Conservation (phyloP, 2,113 vertebrate genomes). For the Ciconia maguari region DNA sequence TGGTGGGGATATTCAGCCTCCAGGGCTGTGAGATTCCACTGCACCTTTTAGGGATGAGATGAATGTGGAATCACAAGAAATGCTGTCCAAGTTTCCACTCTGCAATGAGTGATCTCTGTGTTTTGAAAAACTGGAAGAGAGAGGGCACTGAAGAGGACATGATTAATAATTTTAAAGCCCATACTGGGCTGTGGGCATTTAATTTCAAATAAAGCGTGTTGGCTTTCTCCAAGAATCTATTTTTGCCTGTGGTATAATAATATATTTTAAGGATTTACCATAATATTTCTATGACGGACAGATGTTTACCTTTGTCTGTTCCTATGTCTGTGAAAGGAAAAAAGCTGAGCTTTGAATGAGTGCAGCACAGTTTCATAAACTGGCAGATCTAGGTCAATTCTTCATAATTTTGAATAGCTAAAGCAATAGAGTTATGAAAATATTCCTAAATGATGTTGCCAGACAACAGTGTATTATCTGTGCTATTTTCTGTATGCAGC, state of each 20-base stretch:
- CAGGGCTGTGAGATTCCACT: conserved; percentile 23
- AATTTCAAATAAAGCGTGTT: background rate
- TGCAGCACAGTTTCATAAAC: conserved; percentile 10
- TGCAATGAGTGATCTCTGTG: background rate
- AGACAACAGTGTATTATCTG: conserved; percentile 6
- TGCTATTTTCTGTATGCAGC: background rate
- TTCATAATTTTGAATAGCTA: conserved; percentile 12
- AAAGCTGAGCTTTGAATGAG: background rate
- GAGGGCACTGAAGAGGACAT: background rate
- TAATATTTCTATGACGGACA: background rate
- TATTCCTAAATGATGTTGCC: conserved; percentile 5
- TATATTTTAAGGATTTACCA: background rate
- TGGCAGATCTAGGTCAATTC: background rate
- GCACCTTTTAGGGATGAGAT: conserved; percentile 41
- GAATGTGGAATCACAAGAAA: conserved; percentile 30
- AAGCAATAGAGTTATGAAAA: conserved; percentile 43
- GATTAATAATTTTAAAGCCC: background rate
- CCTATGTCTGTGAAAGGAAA: background rate
- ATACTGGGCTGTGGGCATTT: background rate
- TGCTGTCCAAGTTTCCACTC: conserved; percentile 44
- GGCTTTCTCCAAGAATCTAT: background rate
- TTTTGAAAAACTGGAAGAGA: conserved; percentile 3
- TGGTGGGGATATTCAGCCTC: background rate
- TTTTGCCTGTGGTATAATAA: background rate
- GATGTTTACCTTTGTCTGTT: background rate